phyloP scores from a whole-genome alignment of 1,140 invertebrate genomes.

The Ips typographus region DNA sequence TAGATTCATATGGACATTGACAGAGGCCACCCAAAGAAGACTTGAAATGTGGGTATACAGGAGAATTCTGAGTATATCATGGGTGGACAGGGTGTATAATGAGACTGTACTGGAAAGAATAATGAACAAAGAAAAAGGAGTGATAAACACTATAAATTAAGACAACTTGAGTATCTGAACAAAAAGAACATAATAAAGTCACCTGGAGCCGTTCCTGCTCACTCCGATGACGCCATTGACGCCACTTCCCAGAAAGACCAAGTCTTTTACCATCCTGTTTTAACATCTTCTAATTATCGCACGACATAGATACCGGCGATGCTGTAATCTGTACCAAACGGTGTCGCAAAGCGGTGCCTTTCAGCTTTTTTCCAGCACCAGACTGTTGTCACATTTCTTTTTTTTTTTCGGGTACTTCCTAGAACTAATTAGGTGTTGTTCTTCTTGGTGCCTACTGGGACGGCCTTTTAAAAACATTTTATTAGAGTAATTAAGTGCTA shows the following conservation, averaged over 20 bases:
- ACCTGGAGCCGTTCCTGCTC: not conserved
- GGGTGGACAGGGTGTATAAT: no score
- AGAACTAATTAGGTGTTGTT: not conserved
- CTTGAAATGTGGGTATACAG: no score
- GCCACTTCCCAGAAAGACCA: slow-evolving; percentile 17
- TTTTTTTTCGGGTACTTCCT: slow-evolving; percentile 2
- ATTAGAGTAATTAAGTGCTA: not conserved
- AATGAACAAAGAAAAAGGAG: no score
- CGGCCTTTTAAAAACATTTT: not conserved
- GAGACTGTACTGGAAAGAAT: no score
- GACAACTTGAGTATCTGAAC: no score
- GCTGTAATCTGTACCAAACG: slow-evolving; percentile 21
- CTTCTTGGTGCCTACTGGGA: not conserved
- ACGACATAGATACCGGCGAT: slow-evolving; percentile 22
- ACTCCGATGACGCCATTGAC: not conserved
- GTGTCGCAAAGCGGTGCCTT: not conserved
- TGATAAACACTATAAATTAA: no score
- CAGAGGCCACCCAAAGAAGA: no score
- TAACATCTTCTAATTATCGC: slow-evolving; percentile 31
- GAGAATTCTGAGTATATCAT: no score
- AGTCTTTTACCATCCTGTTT: slow-evolving; percentile 7
- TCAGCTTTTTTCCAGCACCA: not conserved
- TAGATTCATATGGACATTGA: no score
- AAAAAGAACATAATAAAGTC: no score
- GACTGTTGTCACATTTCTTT: not conserved